Percentiles rank a stretch among this genome's conserved stretches.
These are phyloP conservation scores for Chironomus riparius DNA, from an alignment of 2,888 invertebrate species.

Conservation along the genomic window DNA sequence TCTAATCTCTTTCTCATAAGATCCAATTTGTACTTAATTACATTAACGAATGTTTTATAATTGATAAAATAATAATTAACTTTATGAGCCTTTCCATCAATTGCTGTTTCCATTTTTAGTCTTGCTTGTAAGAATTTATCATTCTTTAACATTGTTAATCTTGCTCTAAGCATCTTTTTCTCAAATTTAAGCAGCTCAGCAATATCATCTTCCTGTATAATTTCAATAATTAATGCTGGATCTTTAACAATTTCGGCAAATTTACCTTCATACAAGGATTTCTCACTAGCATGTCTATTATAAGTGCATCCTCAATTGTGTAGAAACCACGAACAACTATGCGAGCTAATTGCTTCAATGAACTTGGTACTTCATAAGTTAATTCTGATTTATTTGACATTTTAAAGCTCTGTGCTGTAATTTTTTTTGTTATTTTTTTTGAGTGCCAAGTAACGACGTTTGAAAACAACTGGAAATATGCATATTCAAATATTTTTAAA, in stretches of 20 bases:
- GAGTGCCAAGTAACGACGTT: no score
- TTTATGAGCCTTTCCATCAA: constrained; percentile 89
- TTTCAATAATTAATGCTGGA: not conserved
- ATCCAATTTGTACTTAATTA: constrained; percentile 94
- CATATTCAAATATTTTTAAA: no score
- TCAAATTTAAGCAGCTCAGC: constrained; percentile 89
- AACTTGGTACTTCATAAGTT: constrained; percentile 87
- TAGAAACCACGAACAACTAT: constrained; percentile 91
- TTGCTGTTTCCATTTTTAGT: constrained; percentile 89
- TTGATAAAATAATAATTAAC: constrained; percentile 97
- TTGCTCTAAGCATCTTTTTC: constrained; percentile 80
- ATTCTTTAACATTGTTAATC: constrained; percentile 75
- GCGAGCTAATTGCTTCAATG: constrained; percentile 82
- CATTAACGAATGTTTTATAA: constrained; percentile 94
- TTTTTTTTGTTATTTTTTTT: no score
- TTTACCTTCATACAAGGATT: constrained; percentile 65
- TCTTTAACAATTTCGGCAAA: not conserved
- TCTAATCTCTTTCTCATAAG: constrained; percentile 93
- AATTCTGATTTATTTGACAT: constrained; percentile 45
- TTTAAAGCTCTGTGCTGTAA: no score
- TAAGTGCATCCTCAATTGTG: constrained; percentile 84
- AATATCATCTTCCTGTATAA: constrained; percentile 61
- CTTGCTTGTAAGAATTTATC: constrained; percentile 91
- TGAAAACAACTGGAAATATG: no score
- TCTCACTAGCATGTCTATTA: constrained; percentile 90